Evolutionary conservation across 2,797 vertebrate species (phyloP).

Genomic region (Anableps anableps): DNA sequence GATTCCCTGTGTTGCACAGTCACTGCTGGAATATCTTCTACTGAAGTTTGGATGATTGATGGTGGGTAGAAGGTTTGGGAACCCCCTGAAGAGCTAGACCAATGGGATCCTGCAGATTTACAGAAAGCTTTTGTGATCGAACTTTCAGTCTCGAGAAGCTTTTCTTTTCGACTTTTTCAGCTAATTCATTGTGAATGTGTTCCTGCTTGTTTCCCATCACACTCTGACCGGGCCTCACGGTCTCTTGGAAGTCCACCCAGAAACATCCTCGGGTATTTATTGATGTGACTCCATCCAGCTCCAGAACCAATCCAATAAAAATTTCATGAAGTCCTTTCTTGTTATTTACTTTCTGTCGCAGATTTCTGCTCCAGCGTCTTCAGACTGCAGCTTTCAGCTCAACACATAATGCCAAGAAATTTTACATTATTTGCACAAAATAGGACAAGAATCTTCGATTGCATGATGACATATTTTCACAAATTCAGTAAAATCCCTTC

Average conservation of each 20-base stretch:
- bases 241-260: neutral
- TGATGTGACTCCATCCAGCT: neutral
- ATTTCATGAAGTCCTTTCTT: conserved; percentile 48
- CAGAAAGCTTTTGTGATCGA: neutral
- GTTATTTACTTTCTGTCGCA: conserved; percentile 19
- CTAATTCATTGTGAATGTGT: neutral
- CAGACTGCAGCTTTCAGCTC: neutral
- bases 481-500: neutral
- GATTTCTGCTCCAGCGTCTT: neutral
- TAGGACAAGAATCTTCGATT: neutral
- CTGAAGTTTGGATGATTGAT: conserved; percentile 37
- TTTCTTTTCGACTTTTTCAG: neutral
- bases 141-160: neutral
- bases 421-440: neutral
- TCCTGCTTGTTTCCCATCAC: conserved; percentile 7
- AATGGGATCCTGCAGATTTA: no score
- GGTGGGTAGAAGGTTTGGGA: conserved; percentile 2
- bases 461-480: neutral
- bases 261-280: conserved; percentile 14
- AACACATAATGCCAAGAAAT: neutral
- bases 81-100: neutral
- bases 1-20: conserved; percentile 64
- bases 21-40: conserved; percentile 23
- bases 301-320: conserved; percentile 18
- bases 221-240: neutral